Percentiles rank a stretch among this genome's conserved stretches.
phyloP scores from a whole-genome alignment of 2,797 vertebrate species.

The Xenops minutus region DNA sequence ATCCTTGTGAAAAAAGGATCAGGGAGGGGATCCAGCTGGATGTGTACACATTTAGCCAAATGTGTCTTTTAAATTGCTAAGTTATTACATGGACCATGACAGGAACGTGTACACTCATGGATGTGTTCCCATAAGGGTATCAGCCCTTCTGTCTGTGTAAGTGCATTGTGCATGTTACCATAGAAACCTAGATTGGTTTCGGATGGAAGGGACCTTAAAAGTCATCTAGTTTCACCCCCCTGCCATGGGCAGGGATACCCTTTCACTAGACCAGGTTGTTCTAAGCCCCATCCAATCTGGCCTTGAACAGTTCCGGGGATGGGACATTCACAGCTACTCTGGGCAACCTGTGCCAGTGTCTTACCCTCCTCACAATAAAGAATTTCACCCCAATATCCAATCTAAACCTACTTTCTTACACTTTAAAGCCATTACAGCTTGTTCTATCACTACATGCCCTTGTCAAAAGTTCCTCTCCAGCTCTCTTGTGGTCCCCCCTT shows the following conservation, averaged over 20 bases:
- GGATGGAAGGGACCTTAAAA: not conserved
- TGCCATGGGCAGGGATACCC: not conserved
- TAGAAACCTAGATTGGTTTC: not conserved
- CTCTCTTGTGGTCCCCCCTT: not conserved
- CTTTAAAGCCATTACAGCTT: not conserved
- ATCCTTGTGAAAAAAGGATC: not conserved
- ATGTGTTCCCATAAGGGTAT: not conserved
- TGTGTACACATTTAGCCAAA: not conserved
- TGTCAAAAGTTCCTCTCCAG: not conserved
- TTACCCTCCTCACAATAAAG: not conserved
- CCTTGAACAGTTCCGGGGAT: not conserved
- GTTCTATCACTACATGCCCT: not conserved
- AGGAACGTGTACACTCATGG: not conserved
- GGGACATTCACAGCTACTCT: not conserved
- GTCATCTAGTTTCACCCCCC: not conserved
- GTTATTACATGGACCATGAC: not conserved
- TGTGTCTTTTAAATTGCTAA: not conserved
- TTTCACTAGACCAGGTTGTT: not conserved
- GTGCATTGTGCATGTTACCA: not conserved
- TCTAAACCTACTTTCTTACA: not conserved
- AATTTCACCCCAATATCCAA: not conserved
- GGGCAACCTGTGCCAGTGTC: not conserved
- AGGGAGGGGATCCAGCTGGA: not conserved
- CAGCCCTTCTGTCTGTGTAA: not conserved
- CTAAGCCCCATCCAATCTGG: not conserved